Conservation (phyloP, 2,888 invertebrate species). For the Endotricha flammealis region DNA sequence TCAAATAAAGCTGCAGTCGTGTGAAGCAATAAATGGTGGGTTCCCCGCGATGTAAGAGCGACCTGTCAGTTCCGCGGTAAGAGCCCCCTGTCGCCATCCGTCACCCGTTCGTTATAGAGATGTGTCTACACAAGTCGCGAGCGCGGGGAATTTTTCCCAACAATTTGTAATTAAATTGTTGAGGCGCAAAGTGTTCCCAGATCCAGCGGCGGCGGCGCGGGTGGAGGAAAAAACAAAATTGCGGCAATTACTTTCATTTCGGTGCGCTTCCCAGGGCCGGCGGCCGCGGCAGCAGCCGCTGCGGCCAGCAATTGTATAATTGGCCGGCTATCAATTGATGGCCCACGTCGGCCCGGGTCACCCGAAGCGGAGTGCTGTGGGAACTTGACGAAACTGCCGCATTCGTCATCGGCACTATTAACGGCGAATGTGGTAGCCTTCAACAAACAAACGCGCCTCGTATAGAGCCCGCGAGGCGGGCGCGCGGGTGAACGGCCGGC, state of each 20-base stretch:
- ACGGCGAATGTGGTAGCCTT: conserved; percentile 10
- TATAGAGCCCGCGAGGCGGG: conserved; percentile 11
- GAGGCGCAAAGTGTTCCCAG: conserved; percentile 22
- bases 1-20: too few species aligned
- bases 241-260: background rate
- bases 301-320: conserved; percentile 55
- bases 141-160: conserved; percentile 15
- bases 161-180: conserved; percentile 29
- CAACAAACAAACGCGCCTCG: conserved; percentile 5
- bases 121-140: too few species aligned
- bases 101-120: too few species aligned
- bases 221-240: background rate
- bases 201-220: conserved; percentile 12
- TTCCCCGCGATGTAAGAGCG: too few species aligned
- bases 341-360: conserved; percentile 18
- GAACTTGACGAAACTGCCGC: background rate
- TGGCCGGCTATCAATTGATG: conserved; percentile 46
- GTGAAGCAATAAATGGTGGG: too few species aligned
- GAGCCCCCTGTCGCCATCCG: too few species aligned
- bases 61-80: too few species aligned
- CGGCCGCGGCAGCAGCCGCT: background rate
- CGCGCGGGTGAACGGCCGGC: conserved; percentile 27
- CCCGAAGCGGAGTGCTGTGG: too few species aligned
- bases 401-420: background rate
- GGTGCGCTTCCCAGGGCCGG: background rate